Evolutionary conservation across 2,888 invertebrate genomes (phyloP), one percentile per base, ranked within the genome.

Genomic region (Drosophila subquinaria): DNA sequence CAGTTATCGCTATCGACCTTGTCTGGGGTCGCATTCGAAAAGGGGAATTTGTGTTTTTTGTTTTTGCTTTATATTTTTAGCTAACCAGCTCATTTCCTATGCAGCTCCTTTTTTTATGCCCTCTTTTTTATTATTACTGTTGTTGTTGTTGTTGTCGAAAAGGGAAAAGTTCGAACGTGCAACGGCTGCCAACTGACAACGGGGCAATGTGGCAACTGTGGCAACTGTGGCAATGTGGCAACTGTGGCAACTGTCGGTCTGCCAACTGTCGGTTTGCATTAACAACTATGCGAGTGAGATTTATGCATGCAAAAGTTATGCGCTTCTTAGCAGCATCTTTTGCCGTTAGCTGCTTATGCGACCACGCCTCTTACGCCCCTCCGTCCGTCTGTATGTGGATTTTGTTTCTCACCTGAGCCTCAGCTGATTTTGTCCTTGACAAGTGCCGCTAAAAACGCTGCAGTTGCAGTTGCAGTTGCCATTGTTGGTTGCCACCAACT

Each of bases 281-380:
- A 88, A 81, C 84, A 85, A 72, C 82, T 69, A 66, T 73, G 69
- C 63, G 76, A 65, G 73, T n/a, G 38, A 76, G 88, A 88, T 87
- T 88, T 82, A 88, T 84, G 76, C 64, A 88, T 84, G 76, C 69
- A 76, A 68, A 80, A 79, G 77, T 74, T 80, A 77, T 74, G 86
- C 81, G 77, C 63, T 79, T 53, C 77, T 77, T 77, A 73, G 56
- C 23, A 36, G 70, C 67, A 72, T 72, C 66, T 63, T 62, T 68
- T 66, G 48, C 53, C 67, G 57, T 45, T 48, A 55, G 60, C 45
- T 9, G 3, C 8, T 33, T 33, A 57, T 45, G 36, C 47, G 36
- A 20, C 17, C 33, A 42, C 23, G 23, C 15, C 42, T 48, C 15
- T 42, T 2, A 5, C 33, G 13, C 15, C 33, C 20, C 27, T 27